A percentile compares a stretch with the other conserved stretches of the same genome.
phyloP scores from a whole-genome alignment of 2,797 vertebrate species.

The Sarcophilus harrisii region DNA sequence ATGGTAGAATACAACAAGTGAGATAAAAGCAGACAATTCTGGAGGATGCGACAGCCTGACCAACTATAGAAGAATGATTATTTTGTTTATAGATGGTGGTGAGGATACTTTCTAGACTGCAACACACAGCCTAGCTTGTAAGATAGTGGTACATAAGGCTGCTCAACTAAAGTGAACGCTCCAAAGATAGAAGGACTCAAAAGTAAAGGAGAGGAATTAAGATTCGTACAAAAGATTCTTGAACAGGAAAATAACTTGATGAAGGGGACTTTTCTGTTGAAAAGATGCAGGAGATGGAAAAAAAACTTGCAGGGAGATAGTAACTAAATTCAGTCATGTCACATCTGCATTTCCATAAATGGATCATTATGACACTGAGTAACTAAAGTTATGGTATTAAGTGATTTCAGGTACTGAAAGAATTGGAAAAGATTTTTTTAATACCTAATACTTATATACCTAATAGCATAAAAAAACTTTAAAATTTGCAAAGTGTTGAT shows the following conservation, averaged over 20 bases:
- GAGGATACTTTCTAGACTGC: no score
- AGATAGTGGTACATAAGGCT: background rate
- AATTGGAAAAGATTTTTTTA: background rate
- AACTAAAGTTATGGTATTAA: background rate
- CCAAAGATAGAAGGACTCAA: background rate
- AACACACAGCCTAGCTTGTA: no score
- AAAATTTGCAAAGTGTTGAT: background rate
- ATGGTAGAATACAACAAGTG: no score
- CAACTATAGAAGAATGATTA: no score
- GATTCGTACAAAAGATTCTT: background rate
- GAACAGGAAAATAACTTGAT: background rate
- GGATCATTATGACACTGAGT: background rate
- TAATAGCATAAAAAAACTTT: background rate
- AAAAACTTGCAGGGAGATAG: background rate
- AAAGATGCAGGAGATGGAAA: background rate
- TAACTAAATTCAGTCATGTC: background rate
- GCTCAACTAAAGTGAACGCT: background rate
- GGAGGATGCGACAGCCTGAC: no score
- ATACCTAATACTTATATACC: background rate
- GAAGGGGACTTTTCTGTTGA: background rate
- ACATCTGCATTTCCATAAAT: background rate
- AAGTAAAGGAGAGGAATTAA: background rate
- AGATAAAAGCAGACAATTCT: no score
- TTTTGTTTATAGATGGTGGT: no score
- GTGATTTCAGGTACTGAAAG: background rate